phyloP scores from a whole-genome alignment of 2,113 vertebrate genomes.

The Acanthochromis polyacanthus region DNA sequence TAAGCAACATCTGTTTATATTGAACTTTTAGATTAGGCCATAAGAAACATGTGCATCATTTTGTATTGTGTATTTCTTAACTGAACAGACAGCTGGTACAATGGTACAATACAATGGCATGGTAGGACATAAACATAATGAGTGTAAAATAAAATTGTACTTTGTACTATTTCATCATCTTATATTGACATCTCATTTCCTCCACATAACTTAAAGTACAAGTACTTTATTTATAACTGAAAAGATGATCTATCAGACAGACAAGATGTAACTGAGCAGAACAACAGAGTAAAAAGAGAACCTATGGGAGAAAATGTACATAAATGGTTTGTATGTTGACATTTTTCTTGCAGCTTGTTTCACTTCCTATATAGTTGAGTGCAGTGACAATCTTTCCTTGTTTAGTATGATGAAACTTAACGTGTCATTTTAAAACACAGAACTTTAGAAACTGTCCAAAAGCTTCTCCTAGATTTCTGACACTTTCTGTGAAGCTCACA shows the following conservation, averaged over 20 bases:
- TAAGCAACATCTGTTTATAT: no score
- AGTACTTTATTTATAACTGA: no score
- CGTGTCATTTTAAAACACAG: not conserved
- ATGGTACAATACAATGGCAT: not conserved
- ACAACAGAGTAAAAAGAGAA: not conserved
- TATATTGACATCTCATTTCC: no score
- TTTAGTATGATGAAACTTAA: not conserved
- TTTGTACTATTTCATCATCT: no score
- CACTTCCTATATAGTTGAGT: not conserved
- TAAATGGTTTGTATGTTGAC: not conserved
- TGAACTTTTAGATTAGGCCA: no score
- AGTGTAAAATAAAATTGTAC: not conserved
- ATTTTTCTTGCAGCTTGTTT: not conserved
- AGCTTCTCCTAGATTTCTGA: not conserved
- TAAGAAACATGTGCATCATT: no score
- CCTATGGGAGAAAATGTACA: not conserved
- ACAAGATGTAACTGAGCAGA: no score
- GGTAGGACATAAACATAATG: not conserved
- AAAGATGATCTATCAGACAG: no score
- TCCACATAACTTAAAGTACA: no score
- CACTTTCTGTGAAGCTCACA: not conserved
- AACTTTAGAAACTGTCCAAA: not conserved
- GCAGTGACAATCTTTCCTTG: not conserved
- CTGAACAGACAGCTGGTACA: no score
- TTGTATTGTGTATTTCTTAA: no score